phyloP scores from a whole-genome alignment of 2,888 invertebrate genomes.

The Phalera bucephala region DNA sequence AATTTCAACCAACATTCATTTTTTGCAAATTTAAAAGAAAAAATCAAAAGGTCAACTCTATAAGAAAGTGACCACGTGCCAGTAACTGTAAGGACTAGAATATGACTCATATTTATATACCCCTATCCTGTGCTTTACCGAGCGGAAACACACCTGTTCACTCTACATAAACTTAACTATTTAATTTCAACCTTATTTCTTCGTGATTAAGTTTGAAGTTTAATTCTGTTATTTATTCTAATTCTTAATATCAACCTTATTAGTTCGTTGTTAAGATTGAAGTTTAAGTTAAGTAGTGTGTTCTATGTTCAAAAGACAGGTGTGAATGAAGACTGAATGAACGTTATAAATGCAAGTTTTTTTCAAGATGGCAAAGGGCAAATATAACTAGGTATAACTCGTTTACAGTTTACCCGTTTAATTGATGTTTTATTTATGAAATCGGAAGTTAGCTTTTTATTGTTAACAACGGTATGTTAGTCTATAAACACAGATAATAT shows the following conservation, averaged over 20 bases:
- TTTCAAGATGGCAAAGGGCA: conserved; percentile 5
- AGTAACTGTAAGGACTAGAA: conserved; percentile 48
- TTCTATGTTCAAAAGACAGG: conserved; percentile 40
- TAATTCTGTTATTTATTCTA: too few species aligned
- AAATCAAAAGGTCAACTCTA: conserved; percentile 43
- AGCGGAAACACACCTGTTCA: conserved; percentile 69
- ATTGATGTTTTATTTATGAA: too few species aligned
- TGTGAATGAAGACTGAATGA: conserved; percentile 44
- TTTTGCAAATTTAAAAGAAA: conserved; percentile 9
- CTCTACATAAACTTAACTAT: conserved; percentile 7
- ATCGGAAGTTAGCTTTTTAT: too few species aligned
- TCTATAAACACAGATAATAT: too few species aligned
- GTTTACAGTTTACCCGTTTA: too few species aligned
- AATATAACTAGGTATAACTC: conserved; percentile 4
- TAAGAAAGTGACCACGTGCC: conserved; percentile 62
- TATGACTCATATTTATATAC: conserved; percentile 49
- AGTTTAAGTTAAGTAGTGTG: too few species aligned
- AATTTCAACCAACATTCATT: conserved; percentile 6
- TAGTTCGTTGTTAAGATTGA: not conserved
- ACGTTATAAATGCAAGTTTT: conserved; percentile 7
- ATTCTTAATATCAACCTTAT: conserved; percentile 13
- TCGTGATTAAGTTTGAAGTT: conserved; percentile 6
- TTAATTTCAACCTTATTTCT: conserved; percentile 8
- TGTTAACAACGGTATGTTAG: too few species aligned
- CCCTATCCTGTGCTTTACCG: conserved; percentile 54